These are phyloP conservation scores for Cossypha dichroa DNA, from an alignment of 2,797 vertebrate genomes.

Conservation along the genomic window DNA sequence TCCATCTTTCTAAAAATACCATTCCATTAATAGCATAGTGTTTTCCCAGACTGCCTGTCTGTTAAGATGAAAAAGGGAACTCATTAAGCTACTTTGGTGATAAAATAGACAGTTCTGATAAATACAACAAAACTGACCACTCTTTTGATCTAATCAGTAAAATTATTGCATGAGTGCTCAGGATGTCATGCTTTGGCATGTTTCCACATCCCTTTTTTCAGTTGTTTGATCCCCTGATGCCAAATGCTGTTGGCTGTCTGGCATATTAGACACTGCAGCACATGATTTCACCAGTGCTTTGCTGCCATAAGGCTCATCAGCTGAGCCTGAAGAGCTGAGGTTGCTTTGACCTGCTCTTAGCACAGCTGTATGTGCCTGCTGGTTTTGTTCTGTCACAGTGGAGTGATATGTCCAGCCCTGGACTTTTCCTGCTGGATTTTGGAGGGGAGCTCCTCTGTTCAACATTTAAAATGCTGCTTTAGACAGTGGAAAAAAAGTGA, in stretches of 20 bases:
- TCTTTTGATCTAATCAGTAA: neutral
- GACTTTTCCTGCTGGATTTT: neutral
- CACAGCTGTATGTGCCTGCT: neutral
- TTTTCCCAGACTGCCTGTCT: neutral
- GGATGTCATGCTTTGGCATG: neutral
- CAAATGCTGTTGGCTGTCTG: neutral
- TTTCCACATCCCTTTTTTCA: neutral
- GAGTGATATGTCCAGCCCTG: neutral
- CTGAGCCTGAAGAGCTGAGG: neutral
- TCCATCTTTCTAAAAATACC: constrained; percentile 2
- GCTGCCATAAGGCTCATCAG: neutral
- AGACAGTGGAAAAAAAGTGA: neutral
- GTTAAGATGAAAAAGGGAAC: neutral
- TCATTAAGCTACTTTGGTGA: neutral
- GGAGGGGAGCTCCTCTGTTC: neutral
- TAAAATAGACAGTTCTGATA: neutral
- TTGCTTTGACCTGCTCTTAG: constrained; percentile 21
- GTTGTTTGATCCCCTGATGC: neutral
- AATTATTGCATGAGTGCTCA: neutral
- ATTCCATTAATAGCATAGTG: neutral
- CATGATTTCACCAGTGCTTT: neutral
- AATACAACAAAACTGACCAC: neutral
- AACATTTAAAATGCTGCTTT: neutral
- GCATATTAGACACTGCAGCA: neutral
- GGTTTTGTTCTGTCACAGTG: neutral